Conservation (phyloP, 2,797 vertebrate species). For the Ambastaia sidthimunki region DNA sequence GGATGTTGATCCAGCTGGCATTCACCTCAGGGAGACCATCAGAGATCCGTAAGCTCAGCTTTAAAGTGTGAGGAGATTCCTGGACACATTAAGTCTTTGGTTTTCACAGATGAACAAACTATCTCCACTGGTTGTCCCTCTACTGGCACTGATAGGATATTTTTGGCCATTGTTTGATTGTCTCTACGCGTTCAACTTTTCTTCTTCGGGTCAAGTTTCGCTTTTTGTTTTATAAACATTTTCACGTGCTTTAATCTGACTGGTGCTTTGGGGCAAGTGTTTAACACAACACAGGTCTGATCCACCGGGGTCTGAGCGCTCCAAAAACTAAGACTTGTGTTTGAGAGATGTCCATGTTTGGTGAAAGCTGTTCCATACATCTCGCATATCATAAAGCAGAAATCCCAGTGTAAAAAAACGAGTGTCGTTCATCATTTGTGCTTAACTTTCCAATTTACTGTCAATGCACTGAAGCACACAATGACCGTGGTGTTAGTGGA, state of each 20-base stretch:
- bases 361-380: conserved; percentile 8
- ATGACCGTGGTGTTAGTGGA: not conserved
- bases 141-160: too few relatives aligned
- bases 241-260: conserved; percentile 18
- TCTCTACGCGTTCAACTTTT: too few relatives aligned
- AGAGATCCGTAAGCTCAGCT: conserved; percentile 77
- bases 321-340: not conserved
- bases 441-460: not conserved
- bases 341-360: not conserved
- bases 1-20: conserved; percentile 82
- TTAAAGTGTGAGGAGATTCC: conserved; percentile 70
- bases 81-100: conserved; percentile 68
- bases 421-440: conserved; percentile 11
- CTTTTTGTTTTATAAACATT: conserved; percentile 19
- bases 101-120: not conserved
- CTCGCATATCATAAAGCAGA: not conserved
- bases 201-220: not conserved
- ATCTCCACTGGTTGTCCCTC: too few relatives aligned
- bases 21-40: conserved; percentile 80
- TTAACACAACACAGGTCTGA: conserved; percentile 3
- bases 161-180: not conserved
- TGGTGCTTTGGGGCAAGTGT: conserved; percentile 13
- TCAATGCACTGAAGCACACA: not conserved
- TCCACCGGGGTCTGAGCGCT: not conserved
- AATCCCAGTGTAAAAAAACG: not conserved